phyloP scores from a whole-genome alignment of 2,888 invertebrate species.

The Caenorhabditis parvicauda region DNA sequence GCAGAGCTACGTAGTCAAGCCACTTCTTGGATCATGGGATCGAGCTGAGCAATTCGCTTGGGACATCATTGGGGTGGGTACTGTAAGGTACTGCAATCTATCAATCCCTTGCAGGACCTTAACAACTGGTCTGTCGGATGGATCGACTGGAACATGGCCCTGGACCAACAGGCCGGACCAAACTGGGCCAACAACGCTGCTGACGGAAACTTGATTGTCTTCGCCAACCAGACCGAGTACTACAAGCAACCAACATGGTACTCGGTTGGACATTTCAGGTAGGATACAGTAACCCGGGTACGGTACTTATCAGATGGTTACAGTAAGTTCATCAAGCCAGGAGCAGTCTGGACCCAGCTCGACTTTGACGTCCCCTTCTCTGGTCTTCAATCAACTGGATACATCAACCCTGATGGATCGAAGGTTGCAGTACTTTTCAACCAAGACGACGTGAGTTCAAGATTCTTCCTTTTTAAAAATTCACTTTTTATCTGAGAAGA shows the following conservation, averaged over 20 bases:
- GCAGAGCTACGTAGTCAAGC: neutral
- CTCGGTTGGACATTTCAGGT: neutral
- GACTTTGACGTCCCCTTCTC: constrained; percentile 7
- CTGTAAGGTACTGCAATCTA: too few relatives aligned
- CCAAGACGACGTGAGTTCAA: too few relatives aligned
- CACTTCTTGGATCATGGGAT: neutral
- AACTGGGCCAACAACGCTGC: constrained; percentile 2
- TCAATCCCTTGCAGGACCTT: too few relatives aligned
- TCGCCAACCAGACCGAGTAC: neutral
- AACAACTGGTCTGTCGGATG: neutral
- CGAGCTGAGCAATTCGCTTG: neutral
- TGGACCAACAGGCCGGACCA: neutral
- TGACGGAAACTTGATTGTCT: neutral
- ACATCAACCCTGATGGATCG: neutral
- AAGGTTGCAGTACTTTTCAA: neutral
- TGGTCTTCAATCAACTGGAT: neutral
- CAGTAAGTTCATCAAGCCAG: constrained; percentile 45
- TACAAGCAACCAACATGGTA: neutral
- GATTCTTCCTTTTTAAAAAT: too few relatives aligned
- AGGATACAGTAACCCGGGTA: too few relatives aligned
- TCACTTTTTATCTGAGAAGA: too few relatives aligned
- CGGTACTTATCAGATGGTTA: too few relatives aligned
- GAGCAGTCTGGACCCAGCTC: constrained; percentile 19
- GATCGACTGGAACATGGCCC: neutral
- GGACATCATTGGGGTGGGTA: neutral